Evolutionary conservation across 2,113 vertebrate genomes (phyloP), one percentile per base, ranked within the genome.

Genomic region (Upupa epops): DNA sequence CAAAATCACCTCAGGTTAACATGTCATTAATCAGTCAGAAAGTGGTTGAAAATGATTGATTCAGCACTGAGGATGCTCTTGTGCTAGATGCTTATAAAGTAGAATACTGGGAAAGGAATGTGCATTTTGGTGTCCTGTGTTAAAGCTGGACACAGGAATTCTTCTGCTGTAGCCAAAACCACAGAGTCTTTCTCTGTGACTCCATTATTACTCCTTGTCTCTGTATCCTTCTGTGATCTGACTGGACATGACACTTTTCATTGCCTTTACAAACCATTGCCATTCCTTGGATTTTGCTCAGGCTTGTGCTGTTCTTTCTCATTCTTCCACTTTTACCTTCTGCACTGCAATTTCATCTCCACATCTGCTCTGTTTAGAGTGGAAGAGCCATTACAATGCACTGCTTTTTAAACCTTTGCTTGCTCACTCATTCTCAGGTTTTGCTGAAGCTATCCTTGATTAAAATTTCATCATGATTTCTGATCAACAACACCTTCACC

Each of bases 1-100:
- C 56, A 28, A 45, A 86, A 58, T 93, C 55, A 82, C 81, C 40
- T 89, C 19, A 32, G 68, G 29, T 91, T 92, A 75, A 78, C 78
- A 28, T 88, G 34, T 93, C 90, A 58, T 63, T 83, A 90, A 80
- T 91, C 79, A 89, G 3, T 80, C 18, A 73, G 51, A 90, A 88
- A 80, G 28, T 22, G 19, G 9, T 28, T 89, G 74, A 69, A 82
- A 85, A 61, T 83, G 65, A 72, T 6, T 79, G 28, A 46, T 77
- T 90, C 51, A 42, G 51, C 34, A 85, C 52, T 55, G 22, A 59
- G 42, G 74, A 51, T 82, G 20, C 28, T 55, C 18, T 31, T 45
- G 5, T 77, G 42, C 22, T 46, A 59, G 51, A 32, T 86, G 31
- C 45, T 74, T 32, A 42, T 59, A n/a, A 61, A 78, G 72, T 71